Percentiles rank a stretch among this genome's conserved stretches.
These are phyloP conservation scores for Ceuthmochares aereus DNA, from an alignment of 2,113 vertebrate genomes.

Conservation along the genomic window DNA sequence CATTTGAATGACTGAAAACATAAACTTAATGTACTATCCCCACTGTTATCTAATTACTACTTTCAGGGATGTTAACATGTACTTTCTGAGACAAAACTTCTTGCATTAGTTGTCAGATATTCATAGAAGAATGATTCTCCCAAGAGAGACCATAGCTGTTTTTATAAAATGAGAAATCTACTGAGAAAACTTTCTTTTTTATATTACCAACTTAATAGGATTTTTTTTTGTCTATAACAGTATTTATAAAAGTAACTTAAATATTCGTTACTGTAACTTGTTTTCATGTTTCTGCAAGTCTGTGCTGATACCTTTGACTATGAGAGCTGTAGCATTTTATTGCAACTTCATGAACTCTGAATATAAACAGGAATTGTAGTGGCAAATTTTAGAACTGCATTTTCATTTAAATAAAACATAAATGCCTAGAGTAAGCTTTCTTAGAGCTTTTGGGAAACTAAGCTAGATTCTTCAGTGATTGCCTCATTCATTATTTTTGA, in stretches of 20 bases:
- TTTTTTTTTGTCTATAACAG: background rate
- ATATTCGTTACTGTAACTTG: background rate
- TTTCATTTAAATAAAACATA: background rate
- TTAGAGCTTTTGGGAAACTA: background rate
- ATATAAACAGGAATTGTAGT: background rate
- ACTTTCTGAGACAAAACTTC: background rate
- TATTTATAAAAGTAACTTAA: background rate
- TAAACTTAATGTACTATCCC: background rate
- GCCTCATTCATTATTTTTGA: background rate
- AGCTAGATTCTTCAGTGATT: background rate
- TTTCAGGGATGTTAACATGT: background rate
- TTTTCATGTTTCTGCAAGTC: background rate
- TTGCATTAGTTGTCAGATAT: background rate
- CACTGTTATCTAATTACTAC: background rate
- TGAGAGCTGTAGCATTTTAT: background rate
- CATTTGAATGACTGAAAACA: background rate
- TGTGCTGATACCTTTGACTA: background rate
- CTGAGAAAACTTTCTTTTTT: background rate
- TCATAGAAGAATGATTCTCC: background rate
- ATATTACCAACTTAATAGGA: background rate
- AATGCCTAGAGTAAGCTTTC: background rate
- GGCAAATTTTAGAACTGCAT: background rate
- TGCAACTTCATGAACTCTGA: background rate
- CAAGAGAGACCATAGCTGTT: background rate
- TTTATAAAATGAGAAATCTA: background rate